phyloP scores from a whole-genome alignment of 2,113 vertebrate genomes.

The Burhinus bistriatus region DNA sequence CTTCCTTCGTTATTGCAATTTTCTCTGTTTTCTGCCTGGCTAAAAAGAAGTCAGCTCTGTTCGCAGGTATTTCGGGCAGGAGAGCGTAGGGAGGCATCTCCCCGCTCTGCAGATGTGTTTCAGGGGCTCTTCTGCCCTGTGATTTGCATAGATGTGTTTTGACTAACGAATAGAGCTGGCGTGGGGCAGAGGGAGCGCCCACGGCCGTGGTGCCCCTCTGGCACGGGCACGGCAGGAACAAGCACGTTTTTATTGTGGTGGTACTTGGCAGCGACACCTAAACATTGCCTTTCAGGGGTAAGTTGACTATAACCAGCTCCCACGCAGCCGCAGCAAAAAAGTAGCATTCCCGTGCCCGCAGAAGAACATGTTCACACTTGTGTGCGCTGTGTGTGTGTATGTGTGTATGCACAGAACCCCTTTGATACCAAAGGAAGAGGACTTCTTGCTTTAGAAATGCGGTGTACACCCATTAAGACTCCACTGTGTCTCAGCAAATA shows the following conservation, averaged over 20 bases:
- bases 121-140: background rate
- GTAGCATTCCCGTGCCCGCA: background rate
- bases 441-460: background rate
- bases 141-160: background rate
- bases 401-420: background rate
- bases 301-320: background rate
- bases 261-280: background rate
- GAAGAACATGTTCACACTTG: background rate
- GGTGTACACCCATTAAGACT: background rate
- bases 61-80: background rate
- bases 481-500: background rate
- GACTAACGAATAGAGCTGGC: background rate
- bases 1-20: fast-evolving
- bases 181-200: background rate
- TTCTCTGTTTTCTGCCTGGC: background rate
- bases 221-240: background rate
- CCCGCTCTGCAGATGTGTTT: background rate
- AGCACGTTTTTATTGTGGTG: background rate
- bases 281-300: background rate
- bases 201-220: background rate
- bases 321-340: background rate
- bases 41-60: background rate
- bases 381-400: background rate
- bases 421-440: background rate
- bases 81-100: background rate